Evolutionary conservation across 1,140 invertebrate genomes (phyloP).

Genomic region (Cotesia vestalis): DNA sequence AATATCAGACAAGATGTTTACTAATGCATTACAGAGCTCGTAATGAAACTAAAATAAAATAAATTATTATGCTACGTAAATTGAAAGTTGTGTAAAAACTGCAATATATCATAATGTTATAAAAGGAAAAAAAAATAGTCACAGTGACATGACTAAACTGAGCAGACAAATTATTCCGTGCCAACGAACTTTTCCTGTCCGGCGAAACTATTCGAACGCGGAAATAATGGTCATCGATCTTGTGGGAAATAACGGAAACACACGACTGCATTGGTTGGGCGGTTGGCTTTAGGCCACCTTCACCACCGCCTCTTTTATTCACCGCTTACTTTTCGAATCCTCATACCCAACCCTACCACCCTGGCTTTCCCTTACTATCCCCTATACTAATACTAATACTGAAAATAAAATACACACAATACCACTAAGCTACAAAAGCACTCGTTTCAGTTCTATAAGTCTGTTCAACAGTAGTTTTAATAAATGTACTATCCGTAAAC

Average conservation of each 20-base stretch:
- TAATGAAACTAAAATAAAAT: background rate
- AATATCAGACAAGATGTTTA: too few relatives aligned
- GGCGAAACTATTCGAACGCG: constrained; percentile 51
- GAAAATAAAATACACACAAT: too few relatives aligned
- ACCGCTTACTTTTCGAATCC: background rate
- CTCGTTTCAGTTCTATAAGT: background rate
- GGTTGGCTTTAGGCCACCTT: constrained; percentile 22
- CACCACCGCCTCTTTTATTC: background rate
- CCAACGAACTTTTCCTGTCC: constrained; percentile 48
- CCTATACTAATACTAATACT: too few relatives aligned
- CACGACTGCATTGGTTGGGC: constrained; percentile 22
- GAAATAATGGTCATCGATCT: constrained; percentile 58
- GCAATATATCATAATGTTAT: background rate
- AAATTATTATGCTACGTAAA: background rate
- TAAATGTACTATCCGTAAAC: constrained; percentile 28
- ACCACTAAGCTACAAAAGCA: too few relatives aligned
- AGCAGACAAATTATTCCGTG: constrained; percentile 55
- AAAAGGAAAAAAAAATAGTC: constrained; percentile 34
- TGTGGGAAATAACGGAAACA: constrained; percentile 41
- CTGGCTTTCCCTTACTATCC: too few relatives aligned
- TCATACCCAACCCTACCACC: background rate
- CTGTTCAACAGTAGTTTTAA: constrained; percentile 31
- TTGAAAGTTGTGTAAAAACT: background rate
- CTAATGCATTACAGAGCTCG: background rate
- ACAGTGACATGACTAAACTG: constrained; percentile 39